Evolutionary conservation across 2,888 invertebrate species (phyloP).

Genomic region (Cryptocephalus primarius): DNA sequence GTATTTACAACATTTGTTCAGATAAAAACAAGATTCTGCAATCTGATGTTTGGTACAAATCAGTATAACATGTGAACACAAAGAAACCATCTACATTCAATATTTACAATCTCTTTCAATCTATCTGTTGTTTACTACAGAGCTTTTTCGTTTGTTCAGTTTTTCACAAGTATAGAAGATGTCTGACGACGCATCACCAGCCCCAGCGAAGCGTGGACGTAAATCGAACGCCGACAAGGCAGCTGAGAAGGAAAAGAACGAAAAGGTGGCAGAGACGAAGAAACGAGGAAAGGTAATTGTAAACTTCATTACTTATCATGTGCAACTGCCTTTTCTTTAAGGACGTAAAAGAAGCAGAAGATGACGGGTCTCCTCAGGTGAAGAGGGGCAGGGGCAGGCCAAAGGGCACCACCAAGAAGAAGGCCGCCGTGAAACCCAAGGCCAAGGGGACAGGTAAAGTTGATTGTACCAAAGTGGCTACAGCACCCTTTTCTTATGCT

Average conservation of each 20-base stretch:
- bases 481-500: background rate
- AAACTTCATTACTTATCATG: background rate
- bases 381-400: slow-evolving; percentile 46
- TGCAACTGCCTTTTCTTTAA: background rate
- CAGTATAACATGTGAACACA: too few species aligned
- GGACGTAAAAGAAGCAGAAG: slow-evolving; percentile 18
- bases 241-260: slow-evolving; percentile 18
- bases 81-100: too few species aligned
- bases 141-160: background rate
- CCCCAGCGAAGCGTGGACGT: slow-evolving; percentile 40
- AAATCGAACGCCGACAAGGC: slow-evolving; percentile 25
- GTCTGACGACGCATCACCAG: slow-evolving; percentile 31
- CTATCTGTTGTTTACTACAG: too few species aligned
- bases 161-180: slow-evolving; percentile 14
- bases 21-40: too few species aligned
- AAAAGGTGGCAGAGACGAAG: slow-evolving; percentile 19
- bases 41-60: too few species aligned
- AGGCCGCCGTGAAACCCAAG: slow-evolving; percentile 33
- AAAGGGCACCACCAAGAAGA: slow-evolving; percentile 43
- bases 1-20: too few species aligned
- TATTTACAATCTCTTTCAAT: too few species aligned
- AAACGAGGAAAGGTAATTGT: slow-evolving; percentile 20
- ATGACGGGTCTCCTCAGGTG: slow-evolving; percentile 32
- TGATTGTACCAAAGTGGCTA: background rate
- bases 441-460: slow-evolving; percentile 21